A percentile compares a stretch with the other conserved stretches of the same genome.
phyloP scores from a whole-genome alignment of 2,888 invertebrate species.

The Kuschelorhynchus macadamiae region DNA sequence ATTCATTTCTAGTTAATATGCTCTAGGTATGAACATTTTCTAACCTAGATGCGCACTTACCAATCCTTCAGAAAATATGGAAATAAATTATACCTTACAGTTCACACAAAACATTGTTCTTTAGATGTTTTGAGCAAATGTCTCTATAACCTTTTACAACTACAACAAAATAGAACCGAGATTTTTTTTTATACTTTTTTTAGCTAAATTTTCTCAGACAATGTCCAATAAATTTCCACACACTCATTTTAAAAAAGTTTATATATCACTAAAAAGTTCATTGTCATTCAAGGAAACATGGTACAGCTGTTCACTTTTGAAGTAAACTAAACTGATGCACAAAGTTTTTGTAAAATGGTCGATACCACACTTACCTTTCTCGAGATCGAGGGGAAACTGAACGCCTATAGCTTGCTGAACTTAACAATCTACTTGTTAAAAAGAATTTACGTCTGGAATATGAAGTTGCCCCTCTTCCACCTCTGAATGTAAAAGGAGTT shows the following conservation, averaged over 20 bases:
- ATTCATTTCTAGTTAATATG: too few relatives aligned
- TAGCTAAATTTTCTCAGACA: too few relatives aligned
- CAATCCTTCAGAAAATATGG: too few relatives aligned
- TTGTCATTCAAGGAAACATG: not conserved
- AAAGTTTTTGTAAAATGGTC: conserved; percentile 3
- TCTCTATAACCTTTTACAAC: not conserved
- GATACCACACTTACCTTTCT: conserved; percentile 57
- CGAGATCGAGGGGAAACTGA: conserved; percentile 75
- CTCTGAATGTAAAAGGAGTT: conserved; percentile 70
- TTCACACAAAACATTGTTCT: too few relatives aligned
- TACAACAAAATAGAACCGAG: not conserved
- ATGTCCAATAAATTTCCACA: conserved; percentile 16
- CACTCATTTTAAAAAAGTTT: conserved; percentile 18
- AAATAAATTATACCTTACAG: too few relatives aligned
- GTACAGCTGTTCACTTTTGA: conserved; percentile 30
- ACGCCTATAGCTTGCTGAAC: conserved; percentile 71
- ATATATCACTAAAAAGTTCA: conserved; percentile 14
- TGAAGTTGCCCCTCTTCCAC: conserved; percentile 65
- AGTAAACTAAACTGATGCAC: conserved; percentile 8
- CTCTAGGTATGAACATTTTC: not conserved
- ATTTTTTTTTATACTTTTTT: not conserved
- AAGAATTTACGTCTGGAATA: conserved; percentile 75
- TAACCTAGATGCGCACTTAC: too few relatives aligned
- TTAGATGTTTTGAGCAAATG: too few relatives aligned
- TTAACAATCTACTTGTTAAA: conserved; percentile 75